Evolutionary conservation across 2,888 invertebrate species (phyloP).

Genomic region (Mellilla xanthometata): DNA sequence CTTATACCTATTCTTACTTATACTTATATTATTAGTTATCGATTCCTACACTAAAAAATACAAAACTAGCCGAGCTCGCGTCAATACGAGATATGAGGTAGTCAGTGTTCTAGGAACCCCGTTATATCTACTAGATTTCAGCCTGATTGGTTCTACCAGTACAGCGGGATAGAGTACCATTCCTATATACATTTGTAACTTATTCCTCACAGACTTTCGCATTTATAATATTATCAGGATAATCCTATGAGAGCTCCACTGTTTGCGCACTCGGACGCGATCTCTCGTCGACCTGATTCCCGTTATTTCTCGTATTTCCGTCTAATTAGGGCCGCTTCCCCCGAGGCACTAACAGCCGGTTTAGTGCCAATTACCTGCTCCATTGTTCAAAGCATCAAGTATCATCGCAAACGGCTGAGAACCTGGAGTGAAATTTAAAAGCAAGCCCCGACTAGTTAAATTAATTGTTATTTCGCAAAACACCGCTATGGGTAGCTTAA

Average conservation of each 20-base stretch:
- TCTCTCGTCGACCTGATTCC: conserved; percentile 16
- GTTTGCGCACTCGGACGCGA: conserved; percentile 5
- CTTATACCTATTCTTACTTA: too few relatives aligned
- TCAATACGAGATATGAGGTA: too few relatives aligned
- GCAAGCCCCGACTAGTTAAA: conserved; percentile 31
- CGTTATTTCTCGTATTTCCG: conserved; percentile 53
- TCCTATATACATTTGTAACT: neutral
- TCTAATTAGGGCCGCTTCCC: conserved; percentile 56
- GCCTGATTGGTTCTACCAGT: too few relatives aligned
- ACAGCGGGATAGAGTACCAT: too few relatives aligned
- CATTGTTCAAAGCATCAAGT: conserved; percentile 62
- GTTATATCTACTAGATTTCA: too few relatives aligned
- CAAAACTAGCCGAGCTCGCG: too few relatives aligned
- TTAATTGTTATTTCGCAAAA: conserved; percentile 14
- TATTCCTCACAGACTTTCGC: too few relatives aligned
- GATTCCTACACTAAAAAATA: too few relatives aligned
- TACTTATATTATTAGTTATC: too few relatives aligned
- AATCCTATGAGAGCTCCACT: conserved; percentile 8
- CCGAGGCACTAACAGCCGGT: conserved; percentile 57
- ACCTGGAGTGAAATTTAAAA: conserved; percentile 41
- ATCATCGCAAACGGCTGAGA: conserved; percentile 39
- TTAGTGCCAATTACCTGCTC: conserved; percentile 71
- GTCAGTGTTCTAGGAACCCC: too few relatives aligned
- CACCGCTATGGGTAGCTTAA: neutral
- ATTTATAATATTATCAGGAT: too few relatives aligned